Base-by-base conservation (phyloP, 2,888 invertebrate genomes). In the Drosophila koepferae region DNA sequence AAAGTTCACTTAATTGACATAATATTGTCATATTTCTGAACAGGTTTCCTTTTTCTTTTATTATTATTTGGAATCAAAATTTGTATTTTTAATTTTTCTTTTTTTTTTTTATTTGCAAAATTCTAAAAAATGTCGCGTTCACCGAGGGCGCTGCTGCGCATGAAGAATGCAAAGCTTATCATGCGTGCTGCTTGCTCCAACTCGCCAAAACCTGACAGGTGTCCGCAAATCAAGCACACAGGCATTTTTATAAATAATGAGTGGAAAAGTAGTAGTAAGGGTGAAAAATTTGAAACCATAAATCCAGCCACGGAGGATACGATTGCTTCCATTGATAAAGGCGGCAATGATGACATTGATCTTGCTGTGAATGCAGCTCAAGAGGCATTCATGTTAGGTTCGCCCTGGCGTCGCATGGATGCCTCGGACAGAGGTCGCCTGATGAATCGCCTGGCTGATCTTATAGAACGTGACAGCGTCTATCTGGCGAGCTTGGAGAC, bases 401-500 rank as follows among this genome's bases (percentile, higher is more conserved):
- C 97, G 1, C 95, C 95, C 88, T 97, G 97, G 97, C 94, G 98
- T 78, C 95, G 94, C 0, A 96, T 97, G 96, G 97, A 98, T 92
- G 98, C 98, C 0, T 97, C 98, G 0, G 93, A 96, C 23, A 94
- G 98, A 43, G 98, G 98, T 0, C 90, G 94, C 41, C 94, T 98
- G 2, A 92, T 99, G 38, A 94, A 96, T 93, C 95, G 94, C 80
- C 93, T 98, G 66, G 97, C 98, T 1, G 96, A 97, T 93, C 94
- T 98, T 0, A 94, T 98, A 40, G 97, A 98, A 92, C 94, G 96
- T 58, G 96, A 98, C 93, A 94, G 3, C 5, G 12, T 94, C 6
- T 97, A 98, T 85, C 91, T 98, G 67, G 97, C 98, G 66, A 97
- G 97, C 90, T 93, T 99, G 91, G 99, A 99, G 94, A 98, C 99